Evolutionary conservation across 2,888 invertebrate species (phyloP).

Genomic region (Philereme vetulata): DNA sequence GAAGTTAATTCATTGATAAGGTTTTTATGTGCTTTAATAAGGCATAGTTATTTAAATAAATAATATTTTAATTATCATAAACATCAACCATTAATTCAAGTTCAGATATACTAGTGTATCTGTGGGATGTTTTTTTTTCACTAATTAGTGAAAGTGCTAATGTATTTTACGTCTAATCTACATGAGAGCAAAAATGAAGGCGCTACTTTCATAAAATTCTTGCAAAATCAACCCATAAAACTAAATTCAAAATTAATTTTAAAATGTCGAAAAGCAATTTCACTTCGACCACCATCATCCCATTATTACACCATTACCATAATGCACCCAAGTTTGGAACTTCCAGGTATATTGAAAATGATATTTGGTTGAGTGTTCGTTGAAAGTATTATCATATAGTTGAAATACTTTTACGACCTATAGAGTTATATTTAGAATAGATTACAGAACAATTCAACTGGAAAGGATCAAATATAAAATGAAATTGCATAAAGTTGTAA

Average conservation of each 20-base stretch:
- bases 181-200: neutral
- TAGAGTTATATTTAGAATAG: too few species aligned
- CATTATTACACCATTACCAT: conserved; percentile 77
- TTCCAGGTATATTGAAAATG: neutral
- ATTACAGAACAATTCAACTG: too few species aligned
- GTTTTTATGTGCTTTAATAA: conserved; percentile 23
- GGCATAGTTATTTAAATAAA: conserved; percentile 19
- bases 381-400: too few species aligned
- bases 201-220: neutral
- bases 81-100: neutral
- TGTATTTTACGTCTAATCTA: too few species aligned
- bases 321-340: conserved; percentile 68
- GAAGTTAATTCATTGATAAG: conserved; percentile 23
- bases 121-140: neutral
- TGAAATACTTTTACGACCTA: too few species aligned
- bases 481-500: too few species aligned
- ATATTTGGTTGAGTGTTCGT: neutral
- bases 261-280: conserved; percentile 33
- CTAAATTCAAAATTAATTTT: conserved; percentile 5
- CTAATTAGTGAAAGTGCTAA: too few species aligned
- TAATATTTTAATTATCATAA: neutral
- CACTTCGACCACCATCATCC: conserved; percentile 48
- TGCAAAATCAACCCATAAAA: conserved; percentile 1
- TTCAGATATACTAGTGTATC: neutral
- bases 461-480: too few species aligned